Conservation (phyloP, 2,888 invertebrate genomes). For the Drosophila kambysellisi region DNA sequence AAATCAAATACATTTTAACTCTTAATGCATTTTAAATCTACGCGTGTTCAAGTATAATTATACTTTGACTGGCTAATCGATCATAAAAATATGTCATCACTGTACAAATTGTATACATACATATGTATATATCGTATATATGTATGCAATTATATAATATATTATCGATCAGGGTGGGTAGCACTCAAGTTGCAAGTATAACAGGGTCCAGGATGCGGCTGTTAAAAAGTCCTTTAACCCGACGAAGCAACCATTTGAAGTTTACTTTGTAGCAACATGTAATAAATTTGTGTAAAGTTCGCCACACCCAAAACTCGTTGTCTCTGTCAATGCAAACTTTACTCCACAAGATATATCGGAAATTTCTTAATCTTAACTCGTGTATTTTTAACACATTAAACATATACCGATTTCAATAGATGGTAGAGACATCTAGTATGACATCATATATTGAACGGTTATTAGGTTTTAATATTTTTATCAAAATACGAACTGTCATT, state of each 20-base stretch:
- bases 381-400: not conserved
- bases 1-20: slow-evolving; percentile 3
- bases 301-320: not conserved
- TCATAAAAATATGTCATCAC: not conserved
- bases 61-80: not conserved
- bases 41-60: not conserved
- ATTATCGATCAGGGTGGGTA: too few relatives aligned
- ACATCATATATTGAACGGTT: not conserved
- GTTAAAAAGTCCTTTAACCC: too few relatives aligned
- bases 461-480: slow-evolving; percentile 5
- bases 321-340: not conserved
- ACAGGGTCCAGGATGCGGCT: too few relatives aligned
- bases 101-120: too few relatives aligned
- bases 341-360: too few relatives aligned
- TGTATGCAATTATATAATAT: not conserved
- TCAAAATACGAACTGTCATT: slow-evolving; percentile 25
- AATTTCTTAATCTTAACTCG: not conserved
- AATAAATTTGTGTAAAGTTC: not conserved
- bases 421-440: not conserved
- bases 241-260: too few relatives aligned
- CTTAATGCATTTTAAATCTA: slow-evolving; percentile 52
- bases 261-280: not conserved
- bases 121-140: not conserved
- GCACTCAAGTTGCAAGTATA: too few relatives aligned
- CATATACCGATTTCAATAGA: not conserved